phyloP scores from a whole-genome alignment of 1,140 invertebrate species.

The Doryteuthis pealeii region DNA sequence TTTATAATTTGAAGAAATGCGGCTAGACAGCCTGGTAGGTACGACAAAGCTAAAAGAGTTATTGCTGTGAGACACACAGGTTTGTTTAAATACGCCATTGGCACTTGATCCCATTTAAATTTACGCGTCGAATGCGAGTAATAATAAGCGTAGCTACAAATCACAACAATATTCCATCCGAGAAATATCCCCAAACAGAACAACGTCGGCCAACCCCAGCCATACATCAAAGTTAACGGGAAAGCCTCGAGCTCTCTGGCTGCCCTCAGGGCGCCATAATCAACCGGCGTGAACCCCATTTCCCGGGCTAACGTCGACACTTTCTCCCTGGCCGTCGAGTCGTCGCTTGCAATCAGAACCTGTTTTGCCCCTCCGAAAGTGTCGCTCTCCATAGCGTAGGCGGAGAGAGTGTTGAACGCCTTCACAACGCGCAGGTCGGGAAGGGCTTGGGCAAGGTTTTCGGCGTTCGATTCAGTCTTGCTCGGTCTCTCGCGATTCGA shows the following conservation, averaged over 20 bases:
- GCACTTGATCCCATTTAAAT: conserved; percentile 43
- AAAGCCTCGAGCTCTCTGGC: conserved; percentile 44
- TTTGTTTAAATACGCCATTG: conserved; percentile 54
- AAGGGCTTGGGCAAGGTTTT: conserved; percentile 39
- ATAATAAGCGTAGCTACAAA: no score
- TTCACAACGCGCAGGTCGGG: conserved; percentile 45
- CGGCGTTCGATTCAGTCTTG: conserved; percentile 42
- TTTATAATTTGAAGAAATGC: conserved; percentile 46
- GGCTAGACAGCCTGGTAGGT: conserved; percentile 48
- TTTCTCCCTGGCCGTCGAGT: conserved; percentile 29
- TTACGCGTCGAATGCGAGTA: no score
- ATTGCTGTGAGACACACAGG: conserved; percentile 52
- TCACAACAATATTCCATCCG: no score
- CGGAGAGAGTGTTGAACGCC: conserved; percentile 55
- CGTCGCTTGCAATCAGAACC: conserved; percentile 47
- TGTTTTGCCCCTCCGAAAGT: conserved; percentile 29
- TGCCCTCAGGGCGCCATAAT: conserved; percentile 40
- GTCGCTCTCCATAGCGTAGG: conserved; percentile 50
- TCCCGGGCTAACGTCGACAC: conserved; percentile 39
- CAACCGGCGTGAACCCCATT: conserved; percentile 47
- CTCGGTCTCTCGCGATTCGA: conserved; percentile 41
- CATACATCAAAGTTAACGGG: conserved; percentile 41
- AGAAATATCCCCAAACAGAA: no score
- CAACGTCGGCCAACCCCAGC: conserved; percentile 45
- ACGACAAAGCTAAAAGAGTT: conserved; percentile 48